Base-by-base conservation (phyloP, 2,797 vertebrate genomes). In the Coregonus suidteri region DNA sequence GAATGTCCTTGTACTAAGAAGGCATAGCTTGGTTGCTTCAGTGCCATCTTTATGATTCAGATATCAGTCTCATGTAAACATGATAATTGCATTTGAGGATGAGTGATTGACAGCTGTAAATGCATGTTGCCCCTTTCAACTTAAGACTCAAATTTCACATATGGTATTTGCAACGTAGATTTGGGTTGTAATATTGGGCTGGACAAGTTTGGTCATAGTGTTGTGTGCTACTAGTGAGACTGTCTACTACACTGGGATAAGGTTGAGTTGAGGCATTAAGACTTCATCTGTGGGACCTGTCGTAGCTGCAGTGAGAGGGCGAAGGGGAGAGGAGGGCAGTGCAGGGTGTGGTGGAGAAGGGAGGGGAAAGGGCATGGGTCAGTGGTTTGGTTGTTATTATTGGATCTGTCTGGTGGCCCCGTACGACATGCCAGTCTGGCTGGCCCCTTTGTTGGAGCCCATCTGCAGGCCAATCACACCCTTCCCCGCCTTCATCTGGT, bases 401-500 rank as follows among this genome's bases (percentile, higher is more conserved):
- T 97, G 92, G 93, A 99, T 99, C 95, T 99, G 98, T 86, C 98
- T 92, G 80, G 96, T 93, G 80, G 95, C 89, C 47, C 98, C 98
- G 0, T 99, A 99, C 88, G 97, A 97, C 97, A 97, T 98, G 79
- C 98, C 98, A 34, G 97, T 92, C 94, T 98, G 98, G 71, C 96
- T 96, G 65, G 98, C 98, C 3, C 98, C 98, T 92, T 95, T 95
- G 88, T 99, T 99, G 90, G 91, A 97, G 31, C 98, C 98, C 98
- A 99, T 99, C 93, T 99, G 98, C 82, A 99, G 88, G 59, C 98
- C 98, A 0, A 99, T 99, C 76, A 99, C 94, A 0, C 94, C 96
- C 91, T 99, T 98, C 67, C 98, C 98, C 3, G 97, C 95, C 91
- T 98, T 98, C 79, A 99, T 75, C 80, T 99, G 97, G 72, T 97